phyloP scores from a whole-genome alignment of 2,888 invertebrate species.

The Villa cingulata region DNA sequence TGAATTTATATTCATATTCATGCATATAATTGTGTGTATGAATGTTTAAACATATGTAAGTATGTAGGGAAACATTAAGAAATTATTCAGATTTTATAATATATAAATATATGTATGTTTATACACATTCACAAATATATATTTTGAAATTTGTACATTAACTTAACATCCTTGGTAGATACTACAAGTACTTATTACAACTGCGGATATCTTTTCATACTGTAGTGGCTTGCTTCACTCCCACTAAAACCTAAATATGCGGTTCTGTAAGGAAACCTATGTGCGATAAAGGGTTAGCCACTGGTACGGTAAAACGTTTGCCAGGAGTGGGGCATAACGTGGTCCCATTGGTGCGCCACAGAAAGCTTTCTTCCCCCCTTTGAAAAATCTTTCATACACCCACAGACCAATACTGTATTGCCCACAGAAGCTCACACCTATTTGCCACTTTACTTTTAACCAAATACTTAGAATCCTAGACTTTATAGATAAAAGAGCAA shows the following conservation, averaged over 20 bases:
- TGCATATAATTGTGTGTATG: too few relatives aligned
- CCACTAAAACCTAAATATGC: conserved; percentile 39
- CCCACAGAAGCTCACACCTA: conserved; percentile 7
- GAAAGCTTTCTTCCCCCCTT: conserved; percentile 31
- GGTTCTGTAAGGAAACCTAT: conserved; percentile 39
- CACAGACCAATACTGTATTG: conserved; percentile 8
- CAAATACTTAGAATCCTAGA: neutral
- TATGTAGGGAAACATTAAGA: too few relatives aligned
- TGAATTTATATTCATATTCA: too few relatives aligned
- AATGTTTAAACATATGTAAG: too few relatives aligned
- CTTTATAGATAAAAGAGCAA: too few relatives aligned
- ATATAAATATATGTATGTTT: too few relatives aligned
- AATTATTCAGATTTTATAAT: too few relatives aligned
- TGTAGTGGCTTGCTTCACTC: conserved; percentile 33
- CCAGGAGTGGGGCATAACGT: conserved; percentile 33
- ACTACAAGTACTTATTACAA: conserved; percentile 15
- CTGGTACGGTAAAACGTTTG: conserved; percentile 27
- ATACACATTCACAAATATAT: too few relatives aligned
- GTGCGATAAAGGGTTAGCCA: conserved; percentile 40
- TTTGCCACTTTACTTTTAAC: neutral
- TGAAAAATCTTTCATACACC: conserved; percentile 13
- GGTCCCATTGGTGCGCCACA: conserved; percentile 39
- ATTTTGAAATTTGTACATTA: too few relatives aligned
- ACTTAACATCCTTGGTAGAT: conserved; percentile 5
- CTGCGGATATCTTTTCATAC: conserved; percentile 33